A percentile compares a stretch with the other conserved stretches of the same genome.
phyloP scores from a whole-genome alignment of 2,888 invertebrate species.

The Xestia c-nigrum region DNA sequence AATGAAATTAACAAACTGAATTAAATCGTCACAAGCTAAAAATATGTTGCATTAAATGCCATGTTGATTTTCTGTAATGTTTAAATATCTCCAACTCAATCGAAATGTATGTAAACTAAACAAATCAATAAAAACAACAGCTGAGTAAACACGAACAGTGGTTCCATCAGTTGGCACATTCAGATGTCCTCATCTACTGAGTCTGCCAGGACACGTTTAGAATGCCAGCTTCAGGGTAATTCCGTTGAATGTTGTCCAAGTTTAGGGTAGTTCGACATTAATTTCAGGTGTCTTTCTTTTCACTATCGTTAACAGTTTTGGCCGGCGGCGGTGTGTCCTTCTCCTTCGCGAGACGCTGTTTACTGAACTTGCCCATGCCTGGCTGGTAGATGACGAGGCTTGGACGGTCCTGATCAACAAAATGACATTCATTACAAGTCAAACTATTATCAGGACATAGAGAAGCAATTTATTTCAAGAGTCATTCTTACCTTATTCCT shows the following conservation, averaged over 20 bases:
- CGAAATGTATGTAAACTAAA: slow-evolving; percentile 82
- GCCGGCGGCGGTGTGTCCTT: slow-evolving; percentile 79
- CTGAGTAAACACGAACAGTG: slow-evolving; percentile 81
- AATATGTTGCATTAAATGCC: slow-evolving; percentile 82
- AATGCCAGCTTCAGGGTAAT: slow-evolving; percentile 87
- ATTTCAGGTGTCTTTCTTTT: slow-evolving; percentile 89
- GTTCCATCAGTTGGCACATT: slow-evolving; percentile 85
- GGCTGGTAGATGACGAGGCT: slow-evolving; percentile 97
- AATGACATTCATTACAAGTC: slow-evolving; percentile 24
- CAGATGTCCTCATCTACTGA: slow-evolving; percentile 81
- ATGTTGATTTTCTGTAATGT: slow-evolving; percentile 76
- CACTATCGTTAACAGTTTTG: slow-evolving; percentile 84
- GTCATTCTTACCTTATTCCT: slow-evolving; percentile 90
- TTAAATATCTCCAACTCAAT: slow-evolving; percentile 79
- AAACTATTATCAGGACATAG: slow-evolving; percentile 10
- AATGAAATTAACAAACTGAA: slow-evolving; percentile 88
- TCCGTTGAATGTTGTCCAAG: slow-evolving; percentile 89
- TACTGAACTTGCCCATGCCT: slow-evolving; percentile 95
- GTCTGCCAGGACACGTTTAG: slow-evolving; percentile 81
- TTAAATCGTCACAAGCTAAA: slow-evolving; percentile 86
- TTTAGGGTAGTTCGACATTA: slow-evolving; percentile 76
- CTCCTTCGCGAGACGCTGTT: slow-evolving; percentile 91
- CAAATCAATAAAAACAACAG: slow-evolving; percentile 81
- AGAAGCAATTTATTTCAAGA: slow-evolving; percentile 31
- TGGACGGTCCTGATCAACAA: slow-evolving; percentile 93